A percentile compares a stretch with the other conserved stretches of the same genome.
Evolutionary conservation across 2,888 invertebrate species (phyloP).

Genomic region (Rhamphomyia laevipes): DNA sequence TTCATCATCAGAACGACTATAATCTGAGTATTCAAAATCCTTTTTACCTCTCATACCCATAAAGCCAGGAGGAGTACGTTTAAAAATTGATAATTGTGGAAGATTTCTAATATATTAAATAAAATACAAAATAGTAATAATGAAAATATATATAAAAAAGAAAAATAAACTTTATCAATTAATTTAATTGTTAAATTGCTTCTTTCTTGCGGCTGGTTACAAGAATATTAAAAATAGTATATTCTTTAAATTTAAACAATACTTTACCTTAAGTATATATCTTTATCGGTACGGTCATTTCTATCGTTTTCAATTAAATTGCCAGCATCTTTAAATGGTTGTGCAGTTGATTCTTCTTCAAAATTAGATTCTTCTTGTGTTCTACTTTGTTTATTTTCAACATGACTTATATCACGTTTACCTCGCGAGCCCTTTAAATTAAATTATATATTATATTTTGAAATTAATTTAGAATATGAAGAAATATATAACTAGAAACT

Average conservation of each 20-base stretch:
- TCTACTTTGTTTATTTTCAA: background rate
- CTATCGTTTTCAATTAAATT: constrained; percentile 1
- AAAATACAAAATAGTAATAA: background rate
- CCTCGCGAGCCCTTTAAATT: background rate
- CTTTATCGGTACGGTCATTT: background rate
- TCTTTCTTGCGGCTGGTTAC: background rate
- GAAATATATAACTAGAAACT: no score
- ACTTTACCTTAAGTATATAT: constrained; percentile 1
- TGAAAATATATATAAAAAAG: no score
- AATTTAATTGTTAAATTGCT: background rate
- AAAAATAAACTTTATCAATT: background rate
- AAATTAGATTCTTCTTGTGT: background rate
- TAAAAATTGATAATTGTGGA: background rate
- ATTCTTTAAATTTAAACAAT: background rate
- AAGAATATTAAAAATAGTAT: background rate
- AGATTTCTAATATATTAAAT: background rate
- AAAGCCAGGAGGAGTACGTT: constrained; percentile 40
- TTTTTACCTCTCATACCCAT: constrained; percentile 50
- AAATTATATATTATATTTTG: background rate
- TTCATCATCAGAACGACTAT: constrained; percentile 9
- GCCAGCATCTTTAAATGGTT: background rate
- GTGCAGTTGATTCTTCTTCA: background rate
- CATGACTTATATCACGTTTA: background rate
- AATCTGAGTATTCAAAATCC: constrained; percentile 31
- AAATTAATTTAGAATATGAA: no score